Evolutionary conservation across 2,113 vertebrate species (phyloP), one percentile per base, ranked within the genome.

Genomic region (Grus americana): DNA sequence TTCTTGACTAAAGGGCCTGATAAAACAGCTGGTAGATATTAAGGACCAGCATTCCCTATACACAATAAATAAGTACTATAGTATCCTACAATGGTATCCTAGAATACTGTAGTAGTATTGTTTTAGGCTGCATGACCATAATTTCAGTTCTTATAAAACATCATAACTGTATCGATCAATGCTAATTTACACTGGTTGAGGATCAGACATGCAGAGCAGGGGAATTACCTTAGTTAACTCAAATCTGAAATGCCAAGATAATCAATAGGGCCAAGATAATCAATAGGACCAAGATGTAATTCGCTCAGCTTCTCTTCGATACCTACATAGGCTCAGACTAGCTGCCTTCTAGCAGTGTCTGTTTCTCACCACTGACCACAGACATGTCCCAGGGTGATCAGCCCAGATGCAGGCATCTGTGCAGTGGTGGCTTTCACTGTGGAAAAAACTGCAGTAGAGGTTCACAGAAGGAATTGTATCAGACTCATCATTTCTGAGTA

Each of bases 21-120:
- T 88, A 89, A 95, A 96, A 93, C 97, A 97, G 92, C 87, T 97
- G 95, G 84, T 97, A 89, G 54, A 84, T 93, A 95, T 97, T 96
- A 97, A 80, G 67, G 38, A 88, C 49, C 70, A 86, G 23, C 38
- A 63, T 79, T 91, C 86, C 78, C 71, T 47, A 76, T 59, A 70
- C 47, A 83, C 42, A 90, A 76, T 95, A 93, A 96, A 90, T 95
- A 90, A 73, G 78, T 92, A 87, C 76, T 82, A 3, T 30, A 54
- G 73, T 89, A 91, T 84, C 38, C 46, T 79, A 66, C 36, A 50
- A 0, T 73, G 54, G 34, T 72, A 62, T 87, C 40, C 54, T 20
- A 62, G 62, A 93, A 87, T 32, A 95, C 80, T 89, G 14, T 58
- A 62, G 72, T 73, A 61, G 57, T 74, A 91, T 91, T 91, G 65